Conservation (phyloP, 2,888 invertebrate genomes). For the Panorpa germanica region DNA sequence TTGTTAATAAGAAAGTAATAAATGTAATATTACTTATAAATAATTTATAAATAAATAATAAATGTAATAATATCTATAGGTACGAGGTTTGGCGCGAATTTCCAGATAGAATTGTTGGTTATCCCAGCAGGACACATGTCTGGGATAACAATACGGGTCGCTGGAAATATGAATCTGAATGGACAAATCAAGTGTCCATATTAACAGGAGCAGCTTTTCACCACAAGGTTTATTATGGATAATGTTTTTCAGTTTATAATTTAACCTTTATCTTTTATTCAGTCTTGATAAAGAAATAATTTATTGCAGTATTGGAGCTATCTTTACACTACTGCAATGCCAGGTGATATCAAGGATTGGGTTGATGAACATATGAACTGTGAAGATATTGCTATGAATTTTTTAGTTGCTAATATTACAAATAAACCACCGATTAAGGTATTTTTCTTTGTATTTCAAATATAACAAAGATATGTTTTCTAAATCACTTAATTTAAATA, state of each 20-base stretch:
- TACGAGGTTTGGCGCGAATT: conserved; percentile 92
- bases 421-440: conserved; percentile 87
- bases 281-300: no score
- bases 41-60: conserved; percentile 11
- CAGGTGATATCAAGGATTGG: conserved; percentile 66
- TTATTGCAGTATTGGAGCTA: conserved; percentile 74
- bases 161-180: conserved; percentile 93
- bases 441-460: conserved; percentile 26
- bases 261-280: conserved; percentile 10
- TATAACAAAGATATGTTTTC: conserved; percentile 3
- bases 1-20: no score
- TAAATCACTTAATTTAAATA: no score
- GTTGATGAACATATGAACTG: conserved; percentile 95
- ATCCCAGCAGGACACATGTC: conserved; percentile 84
- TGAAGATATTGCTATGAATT: conserved; percentile 97
- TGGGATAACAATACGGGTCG: conserved; percentile 75
- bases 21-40: no score
- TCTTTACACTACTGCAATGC: conserved; percentile 80
- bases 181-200: conserved; percentile 70
- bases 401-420: conserved; percentile 81
- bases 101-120: conserved; percentile 89
- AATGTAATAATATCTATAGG: no score
- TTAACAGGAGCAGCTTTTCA: conserved; percentile 93
- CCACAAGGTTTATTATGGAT: conserved; percentile 46
- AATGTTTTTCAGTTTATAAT: conserved; percentile 7